Evolutionary conservation across 2,888 invertebrate genomes (phyloP).

Genomic region (Andrena trimmerana): DNA sequence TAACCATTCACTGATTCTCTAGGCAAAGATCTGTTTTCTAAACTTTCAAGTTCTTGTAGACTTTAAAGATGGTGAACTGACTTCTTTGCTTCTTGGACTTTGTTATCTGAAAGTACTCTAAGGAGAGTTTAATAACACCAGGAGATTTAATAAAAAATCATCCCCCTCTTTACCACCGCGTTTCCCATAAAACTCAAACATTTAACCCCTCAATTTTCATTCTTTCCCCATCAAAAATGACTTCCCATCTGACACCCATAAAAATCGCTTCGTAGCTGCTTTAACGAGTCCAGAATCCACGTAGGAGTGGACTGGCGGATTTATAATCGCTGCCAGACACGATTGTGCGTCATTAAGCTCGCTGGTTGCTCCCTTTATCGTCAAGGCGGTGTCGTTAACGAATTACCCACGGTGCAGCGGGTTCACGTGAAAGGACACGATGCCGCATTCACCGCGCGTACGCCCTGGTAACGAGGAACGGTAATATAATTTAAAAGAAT

Average conservation of each 20-base stretch:
- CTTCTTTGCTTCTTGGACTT: too few relatives aligned
- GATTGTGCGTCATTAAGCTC: constrained; percentile 31
- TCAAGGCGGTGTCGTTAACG: constrained; percentile 21
- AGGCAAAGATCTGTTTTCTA: too few relatives aligned
- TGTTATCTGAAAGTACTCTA: too few relatives aligned
- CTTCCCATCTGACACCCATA: neutral
- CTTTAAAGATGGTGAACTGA: too few relatives aligned
- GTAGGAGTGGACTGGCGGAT: neutral
- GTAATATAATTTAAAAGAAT: constrained; percentile 22
- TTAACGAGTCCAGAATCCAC: constrained; percentile 10
- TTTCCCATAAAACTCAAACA: neutral
- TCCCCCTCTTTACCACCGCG: too few relatives aligned
- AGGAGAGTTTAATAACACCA: too few relatives aligned
- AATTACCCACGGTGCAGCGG: constrained; percentile 14
- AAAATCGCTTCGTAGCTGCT: neutral
- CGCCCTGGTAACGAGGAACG: constrained; percentile 9
- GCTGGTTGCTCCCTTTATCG: constrained; percentile 17
- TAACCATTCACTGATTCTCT: too few relatives aligned
- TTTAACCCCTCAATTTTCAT: constrained; percentile 6
- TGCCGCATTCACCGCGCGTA: constrained; percentile 5
- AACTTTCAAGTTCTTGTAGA: too few relatives aligned
- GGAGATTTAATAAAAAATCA: too few relatives aligned
- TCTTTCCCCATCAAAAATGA: neutral
- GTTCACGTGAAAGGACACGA: constrained; percentile 25
- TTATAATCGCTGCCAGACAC: constrained; percentile 27